These are phyloP conservation scores for Tholera decimalis DNA, from an alignment of 2,888 invertebrate species.

Conservation along the genomic window DNA sequence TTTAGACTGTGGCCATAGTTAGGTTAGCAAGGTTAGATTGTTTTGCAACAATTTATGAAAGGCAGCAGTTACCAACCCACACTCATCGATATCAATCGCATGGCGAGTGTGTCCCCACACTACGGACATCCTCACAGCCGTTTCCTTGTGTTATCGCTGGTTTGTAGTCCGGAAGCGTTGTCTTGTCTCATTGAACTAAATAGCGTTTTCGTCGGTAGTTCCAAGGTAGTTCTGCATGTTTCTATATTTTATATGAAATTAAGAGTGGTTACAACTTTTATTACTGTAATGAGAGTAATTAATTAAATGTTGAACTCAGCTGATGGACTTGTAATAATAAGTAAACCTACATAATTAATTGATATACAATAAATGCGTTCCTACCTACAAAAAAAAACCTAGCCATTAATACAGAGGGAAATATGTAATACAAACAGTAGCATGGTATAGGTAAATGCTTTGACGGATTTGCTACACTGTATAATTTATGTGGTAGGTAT, in stretches of 20 bases:
- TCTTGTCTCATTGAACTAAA: conserved; percentile 11
- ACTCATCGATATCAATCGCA: conserved; percentile 2
- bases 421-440: neutral
- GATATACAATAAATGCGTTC: neutral
- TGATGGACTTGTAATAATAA: neutral
- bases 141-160: conserved; percentile 19
- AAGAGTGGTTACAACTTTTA: neutral
- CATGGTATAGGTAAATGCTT: neutral
- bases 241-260: neutral
- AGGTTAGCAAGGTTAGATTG: too few relatives aligned
- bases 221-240: conserved; percentile 3
- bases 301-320: neutral
- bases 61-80: too few relatives aligned
- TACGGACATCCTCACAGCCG: conserved; percentile 7
- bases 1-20: too few relatives aligned
- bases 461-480: neutral
- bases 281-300: neutral
- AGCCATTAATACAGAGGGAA: neutral
- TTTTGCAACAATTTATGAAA: too few relatives aligned
- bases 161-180: conserved; percentile 18
- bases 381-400: neutral
- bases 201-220: conserved; percentile 1
- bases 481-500: neutral
- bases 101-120: neutral
- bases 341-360: too few relatives aligned